Conservation (phyloP, 2,113 vertebrate genomes). For the Python bivittatus region DNA sequence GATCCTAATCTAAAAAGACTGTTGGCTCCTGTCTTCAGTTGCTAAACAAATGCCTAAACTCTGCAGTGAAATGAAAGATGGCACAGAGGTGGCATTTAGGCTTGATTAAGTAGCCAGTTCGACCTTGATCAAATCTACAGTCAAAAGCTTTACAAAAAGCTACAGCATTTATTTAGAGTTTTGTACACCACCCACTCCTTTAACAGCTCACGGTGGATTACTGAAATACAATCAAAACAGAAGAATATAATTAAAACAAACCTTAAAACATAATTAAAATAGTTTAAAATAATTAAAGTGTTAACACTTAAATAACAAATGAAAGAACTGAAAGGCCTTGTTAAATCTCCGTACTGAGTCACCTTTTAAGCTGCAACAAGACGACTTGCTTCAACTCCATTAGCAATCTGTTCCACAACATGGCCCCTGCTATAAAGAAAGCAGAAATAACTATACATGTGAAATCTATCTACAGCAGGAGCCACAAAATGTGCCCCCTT, state of each 20-base stretch:
- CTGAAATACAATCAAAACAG: neutral
- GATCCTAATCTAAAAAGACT: slow-evolving; percentile 63
- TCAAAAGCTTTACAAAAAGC: neutral
- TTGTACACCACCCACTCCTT: neutral
- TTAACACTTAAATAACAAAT: neutral
- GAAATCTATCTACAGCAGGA: neutral
- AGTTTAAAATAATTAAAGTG: neutral
- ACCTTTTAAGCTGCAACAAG: neutral
- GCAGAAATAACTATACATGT: neutral
- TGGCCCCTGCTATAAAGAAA: neutral
- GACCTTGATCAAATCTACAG: neutral
- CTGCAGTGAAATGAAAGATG: neutral
- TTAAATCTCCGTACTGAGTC: neutral
- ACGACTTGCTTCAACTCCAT: neutral
- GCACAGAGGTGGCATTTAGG: neutral
- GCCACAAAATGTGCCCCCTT: neutral
- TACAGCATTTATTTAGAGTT: neutral
- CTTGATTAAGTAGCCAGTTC: neutral
- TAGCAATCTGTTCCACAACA: neutral
- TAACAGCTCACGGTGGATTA: neutral
- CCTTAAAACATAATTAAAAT: neutral
- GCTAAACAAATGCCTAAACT: slow-evolving; percentile 27
- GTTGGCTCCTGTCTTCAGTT: slow-evolving; percentile 44
- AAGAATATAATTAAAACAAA: neutral
- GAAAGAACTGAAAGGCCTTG: neutral